A percentile compares a stretch with the other conserved stretches of the same genome.
Evolutionary conservation across 2,888 invertebrate genomes (phyloP).

Genomic region (Cerceris ruficornis): DNA sequence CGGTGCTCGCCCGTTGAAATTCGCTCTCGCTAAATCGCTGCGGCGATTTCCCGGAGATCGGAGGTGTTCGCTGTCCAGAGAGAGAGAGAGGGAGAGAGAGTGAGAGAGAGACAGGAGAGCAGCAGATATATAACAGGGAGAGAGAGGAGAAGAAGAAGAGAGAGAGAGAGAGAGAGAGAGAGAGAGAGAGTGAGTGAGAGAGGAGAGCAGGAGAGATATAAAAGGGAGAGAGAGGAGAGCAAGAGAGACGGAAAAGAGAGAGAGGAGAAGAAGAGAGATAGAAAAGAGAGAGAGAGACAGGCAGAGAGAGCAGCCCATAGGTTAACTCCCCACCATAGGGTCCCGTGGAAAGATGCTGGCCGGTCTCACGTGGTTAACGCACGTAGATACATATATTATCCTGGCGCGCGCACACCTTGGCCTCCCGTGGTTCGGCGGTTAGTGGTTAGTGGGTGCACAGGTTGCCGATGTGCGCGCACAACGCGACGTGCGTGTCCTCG

Average conservation of each 20-base stretch:
- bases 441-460: slow-evolving; percentile 75
- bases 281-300: slow-evolving; percentile 23
- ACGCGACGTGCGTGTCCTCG: slow-evolving; percentile 46
- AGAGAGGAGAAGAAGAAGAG: too few relatives aligned
- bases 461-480: slow-evolving; percentile 65
- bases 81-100: too few relatives aligned
- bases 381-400: slow-evolving; percentile 76
- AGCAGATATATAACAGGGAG: too few relatives aligned
- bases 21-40: not conserved
- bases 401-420: slow-evolving; percentile 70
- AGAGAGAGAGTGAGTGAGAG: too few relatives aligned
- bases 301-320: slow-evolving; percentile 51
- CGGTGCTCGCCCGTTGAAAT: not conserved
- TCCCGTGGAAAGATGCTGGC: slow-evolving; percentile 66
- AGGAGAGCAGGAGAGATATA: too few relatives aligned
- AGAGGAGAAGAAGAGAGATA: slow-evolving; percentile 1
- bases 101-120: too few relatives aligned
- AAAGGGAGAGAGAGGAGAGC: not conserved
- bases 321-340: slow-evolving; percentile 56
- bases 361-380: slow-evolving; percentile 73
- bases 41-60: slow-evolving; percentile 38
- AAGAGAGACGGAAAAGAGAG: too few relatives aligned
- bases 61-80: slow-evolving; percentile 11
- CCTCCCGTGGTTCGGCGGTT: slow-evolving; percentile 70
- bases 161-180: too few relatives aligned